Percentiles rank a stretch among this genome's conserved stretches.
phyloP scores from a whole-genome alignment of 2,797 vertebrate species.

The Gastrophryne carolinensis region DNA sequence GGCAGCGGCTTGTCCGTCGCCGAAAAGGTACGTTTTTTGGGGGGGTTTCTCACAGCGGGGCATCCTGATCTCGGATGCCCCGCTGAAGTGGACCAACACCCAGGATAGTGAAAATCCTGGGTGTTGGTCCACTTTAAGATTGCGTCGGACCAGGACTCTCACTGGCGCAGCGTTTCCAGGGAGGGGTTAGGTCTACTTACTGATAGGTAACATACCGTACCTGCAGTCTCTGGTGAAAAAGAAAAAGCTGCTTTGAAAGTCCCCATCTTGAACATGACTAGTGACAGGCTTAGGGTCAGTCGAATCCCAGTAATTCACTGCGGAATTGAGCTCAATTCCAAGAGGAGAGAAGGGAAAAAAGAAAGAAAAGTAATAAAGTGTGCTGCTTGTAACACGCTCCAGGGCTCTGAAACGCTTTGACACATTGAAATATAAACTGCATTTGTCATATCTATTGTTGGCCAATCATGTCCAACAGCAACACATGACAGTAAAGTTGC shows the following conservation, averaged over 20 bases:
- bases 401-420: conserved; percentile 77
- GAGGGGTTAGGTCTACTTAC: no score
- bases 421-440: conserved; percentile 81
- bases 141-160: no score
- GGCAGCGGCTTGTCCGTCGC: no score
- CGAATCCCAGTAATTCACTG: conserved; percentile 83
- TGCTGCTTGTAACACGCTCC: conserved; percentile 75
- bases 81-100: no score
- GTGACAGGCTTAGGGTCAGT: conserved; percentile 80
- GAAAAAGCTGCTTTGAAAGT: conserved; percentile 71
- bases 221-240: neutral
- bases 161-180: no score
- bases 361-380: conserved; percentile 83
- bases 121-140: no score
- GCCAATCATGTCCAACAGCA: conserved; percentile 51
- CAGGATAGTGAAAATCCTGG: no score
- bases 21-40: no score
- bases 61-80: no score
- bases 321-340: conserved; percentile 78
- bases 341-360: conserved; percentile 53
- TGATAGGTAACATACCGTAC: no score
- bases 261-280: conserved; percentile 74
- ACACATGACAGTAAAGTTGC: conserved; percentile 37
- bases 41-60: no score
- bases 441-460: conserved; percentile 79